phyloP scores from a whole-genome alignment of 2,797 vertebrate genomes.

The Meda fulgida region DNA sequence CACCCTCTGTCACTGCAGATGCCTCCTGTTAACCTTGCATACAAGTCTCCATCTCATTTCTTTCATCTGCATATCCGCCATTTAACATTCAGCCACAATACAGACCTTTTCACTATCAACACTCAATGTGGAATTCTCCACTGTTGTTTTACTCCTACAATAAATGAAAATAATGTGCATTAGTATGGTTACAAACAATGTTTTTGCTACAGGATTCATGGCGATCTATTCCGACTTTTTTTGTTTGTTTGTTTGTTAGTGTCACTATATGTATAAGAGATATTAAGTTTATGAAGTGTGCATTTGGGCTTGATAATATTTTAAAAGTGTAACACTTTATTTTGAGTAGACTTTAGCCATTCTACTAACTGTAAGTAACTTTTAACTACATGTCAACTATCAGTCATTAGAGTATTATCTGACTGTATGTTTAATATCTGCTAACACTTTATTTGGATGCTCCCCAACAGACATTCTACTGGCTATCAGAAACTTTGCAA shows the following conservation, averaged over 20 bases:
- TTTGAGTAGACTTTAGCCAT: too few relatives aligned
- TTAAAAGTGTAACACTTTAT: neutral
- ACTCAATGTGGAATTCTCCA: conserved; percentile 69
- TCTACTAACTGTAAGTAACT: too few relatives aligned
- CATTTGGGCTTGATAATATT: neutral
- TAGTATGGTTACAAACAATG: neutral
- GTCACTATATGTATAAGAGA: too few relatives aligned
- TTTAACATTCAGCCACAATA: conserved; percentile 59
- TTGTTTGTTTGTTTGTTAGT: too few relatives aligned
- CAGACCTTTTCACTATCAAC: conserved; percentile 56
- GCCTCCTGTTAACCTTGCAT: conserved; percentile 61
- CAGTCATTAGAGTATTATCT: too few relatives aligned
- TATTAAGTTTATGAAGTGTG: neutral
- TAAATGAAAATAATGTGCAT: conserved; percentile 49
- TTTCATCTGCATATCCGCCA: conserved; percentile 78
- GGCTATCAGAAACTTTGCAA: too few relatives aligned
- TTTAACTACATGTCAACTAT: too few relatives aligned
- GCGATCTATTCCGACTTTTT: neutral
- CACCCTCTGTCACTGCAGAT: conserved; percentile 59
- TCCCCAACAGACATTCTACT: too few relatives aligned
- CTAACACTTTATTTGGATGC: too few relatives aligned
- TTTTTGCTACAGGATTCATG: neutral
- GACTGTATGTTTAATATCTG: too few relatives aligned
- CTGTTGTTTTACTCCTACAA: conserved; percentile 63
- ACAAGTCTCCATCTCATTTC: conserved; percentile 67